phyloP scores from a whole-genome alignment of 23 tunicate species.

The Oikopleura dioica region DNA sequence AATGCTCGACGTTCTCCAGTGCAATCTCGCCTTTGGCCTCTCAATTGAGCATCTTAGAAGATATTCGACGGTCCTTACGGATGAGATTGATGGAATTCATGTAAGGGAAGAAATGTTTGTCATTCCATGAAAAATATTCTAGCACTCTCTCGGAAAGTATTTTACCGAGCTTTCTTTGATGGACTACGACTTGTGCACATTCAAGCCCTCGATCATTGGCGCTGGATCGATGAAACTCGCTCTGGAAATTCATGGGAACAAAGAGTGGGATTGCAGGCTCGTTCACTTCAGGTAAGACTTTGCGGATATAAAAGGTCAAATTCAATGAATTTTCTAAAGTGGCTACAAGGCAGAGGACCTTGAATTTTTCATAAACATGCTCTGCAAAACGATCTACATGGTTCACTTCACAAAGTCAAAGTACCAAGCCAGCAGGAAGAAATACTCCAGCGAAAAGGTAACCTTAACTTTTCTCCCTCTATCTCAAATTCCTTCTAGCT shows the following conservation, averaged over 20 bases:
- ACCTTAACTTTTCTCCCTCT: no score
- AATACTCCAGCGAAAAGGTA: neutral
- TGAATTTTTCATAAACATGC: neutral
- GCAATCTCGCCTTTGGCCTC: no score
- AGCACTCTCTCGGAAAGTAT: conserved; percentile 74
- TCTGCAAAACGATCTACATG: neutral
- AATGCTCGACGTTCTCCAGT: no score
- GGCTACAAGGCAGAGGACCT: neutral
- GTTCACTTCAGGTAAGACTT: neutral
- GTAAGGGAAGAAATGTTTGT: no score
- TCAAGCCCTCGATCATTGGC: conserved; percentile 63
- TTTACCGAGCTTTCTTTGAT: conserved; percentile 66
- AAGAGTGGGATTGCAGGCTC: conserved; percentile 20
- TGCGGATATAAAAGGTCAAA: no score
- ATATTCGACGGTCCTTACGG: no score
- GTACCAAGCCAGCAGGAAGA: neutral
- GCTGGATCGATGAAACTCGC: conserved; percentile 79
- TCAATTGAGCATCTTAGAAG: no score
- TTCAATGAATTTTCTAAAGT: neutral
- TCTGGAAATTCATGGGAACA: conserved; percentile 32
- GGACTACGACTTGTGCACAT: conserved; percentile 72
- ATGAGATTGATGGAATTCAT: no score
- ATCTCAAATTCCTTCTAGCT: no score
- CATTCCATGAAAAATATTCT: no score
- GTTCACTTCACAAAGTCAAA: neutral